Percentiles rank a stretch among this genome's conserved stretches.
phyloP scores from a whole-genome alignment of 1,140 invertebrate species.

The Drosophila jambulina region DNA sequence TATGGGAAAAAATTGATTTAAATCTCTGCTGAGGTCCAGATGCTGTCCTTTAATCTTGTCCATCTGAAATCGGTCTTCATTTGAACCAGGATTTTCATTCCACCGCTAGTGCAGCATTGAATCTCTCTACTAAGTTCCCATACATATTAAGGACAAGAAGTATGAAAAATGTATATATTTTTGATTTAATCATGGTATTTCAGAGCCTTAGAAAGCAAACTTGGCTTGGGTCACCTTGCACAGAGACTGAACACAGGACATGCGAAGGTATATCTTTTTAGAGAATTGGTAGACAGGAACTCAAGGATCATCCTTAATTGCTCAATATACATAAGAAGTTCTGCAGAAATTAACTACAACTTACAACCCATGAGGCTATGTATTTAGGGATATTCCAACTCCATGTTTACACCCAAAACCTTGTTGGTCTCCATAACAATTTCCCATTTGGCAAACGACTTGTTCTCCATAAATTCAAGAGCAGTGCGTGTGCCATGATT shows the following conservation, averaged over 20 bases:
- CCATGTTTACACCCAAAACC: neutral
- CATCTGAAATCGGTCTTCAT: no score
- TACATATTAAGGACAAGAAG: neutral
- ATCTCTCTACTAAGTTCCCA: neutral
- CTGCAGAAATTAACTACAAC: neutral
- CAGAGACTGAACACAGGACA: neutral
- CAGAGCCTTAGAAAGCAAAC: neutral
- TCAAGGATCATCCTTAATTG: no score
- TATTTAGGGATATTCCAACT: neutral
- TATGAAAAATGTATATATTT: neutral
- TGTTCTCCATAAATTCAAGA: constrained; percentile 10
- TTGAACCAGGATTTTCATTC: no score
- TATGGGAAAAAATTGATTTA: neutral
- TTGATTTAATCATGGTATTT: neutral
- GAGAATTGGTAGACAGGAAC: neutral
- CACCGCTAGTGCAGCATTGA: no score
- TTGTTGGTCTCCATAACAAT: neutral
- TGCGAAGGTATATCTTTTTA: neutral
- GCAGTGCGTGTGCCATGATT: constrained; percentile 28
- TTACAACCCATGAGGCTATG: neutral
- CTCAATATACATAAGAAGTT: neutral
- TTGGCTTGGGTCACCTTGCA: no score
- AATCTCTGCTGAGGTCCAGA: no score
- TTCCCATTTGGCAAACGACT: constrained; percentile 2
- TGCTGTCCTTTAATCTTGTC: no score